These are phyloP conservation scores for Nyctereutes procyonoides DNA, from an alignment of 2,113 vertebrate species.

Conservation along the genomic window DNA sequence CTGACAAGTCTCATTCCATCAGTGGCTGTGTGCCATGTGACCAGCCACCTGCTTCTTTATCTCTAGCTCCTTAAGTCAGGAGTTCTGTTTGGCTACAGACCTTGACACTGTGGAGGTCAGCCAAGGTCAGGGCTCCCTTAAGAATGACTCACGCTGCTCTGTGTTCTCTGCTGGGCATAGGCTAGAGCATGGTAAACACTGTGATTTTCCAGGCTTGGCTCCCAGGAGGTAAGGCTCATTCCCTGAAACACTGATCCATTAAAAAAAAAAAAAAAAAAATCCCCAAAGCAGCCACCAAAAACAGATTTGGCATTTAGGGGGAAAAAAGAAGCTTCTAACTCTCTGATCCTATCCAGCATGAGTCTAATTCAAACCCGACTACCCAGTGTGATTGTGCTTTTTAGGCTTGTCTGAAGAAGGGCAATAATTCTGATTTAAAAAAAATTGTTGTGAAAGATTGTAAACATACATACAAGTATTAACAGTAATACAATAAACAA, in stretches of 20 bases:
- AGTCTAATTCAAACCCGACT: not conserved
- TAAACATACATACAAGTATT: not conserved
- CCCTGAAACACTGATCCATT: conserved; percentile 29
- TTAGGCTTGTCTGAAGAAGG: not conserved
- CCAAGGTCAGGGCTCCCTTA: conserved; percentile 59
- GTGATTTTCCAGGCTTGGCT: conserved; percentile 65
- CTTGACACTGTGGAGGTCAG: conserved; percentile 55
- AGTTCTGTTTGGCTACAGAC: conserved; percentile 47
- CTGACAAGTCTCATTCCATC: conserved; percentile 43
- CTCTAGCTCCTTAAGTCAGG: conserved; percentile 59
- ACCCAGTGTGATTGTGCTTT: not conserved
- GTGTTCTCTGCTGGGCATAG: not conserved
- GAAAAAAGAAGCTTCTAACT: not conserved
- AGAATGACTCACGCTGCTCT: conserved; percentile 65
- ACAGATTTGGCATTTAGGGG: not conserved
- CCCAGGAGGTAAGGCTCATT: not conserved
- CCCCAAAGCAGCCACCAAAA: not conserved
- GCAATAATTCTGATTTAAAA: not conserved
- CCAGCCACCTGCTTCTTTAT: conserved; percentile 58
- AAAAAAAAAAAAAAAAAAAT: not conserved
- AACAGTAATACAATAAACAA: not conserved
- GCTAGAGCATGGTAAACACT: not conserved
- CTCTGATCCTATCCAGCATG: not conserved
- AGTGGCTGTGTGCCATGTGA: not conserved
- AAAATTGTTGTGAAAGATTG: not conserved